phyloP scores from a whole-genome alignment of 2,888 invertebrate species.

The Mycalesis mineus region DNA sequence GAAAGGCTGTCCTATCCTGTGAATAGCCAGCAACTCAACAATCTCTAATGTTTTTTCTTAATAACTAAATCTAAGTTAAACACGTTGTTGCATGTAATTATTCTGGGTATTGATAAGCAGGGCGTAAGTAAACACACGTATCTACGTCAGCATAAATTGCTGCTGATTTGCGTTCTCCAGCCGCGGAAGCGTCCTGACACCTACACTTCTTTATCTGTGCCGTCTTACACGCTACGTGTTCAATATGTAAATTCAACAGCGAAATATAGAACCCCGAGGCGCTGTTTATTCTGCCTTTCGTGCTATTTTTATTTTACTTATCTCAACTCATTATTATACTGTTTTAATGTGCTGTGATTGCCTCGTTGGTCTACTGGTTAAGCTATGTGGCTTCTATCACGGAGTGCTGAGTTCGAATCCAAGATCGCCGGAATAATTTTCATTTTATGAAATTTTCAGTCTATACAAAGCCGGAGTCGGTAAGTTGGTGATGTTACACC shows the following conservation, averaged over 20 bases:
- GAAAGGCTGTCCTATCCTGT: too few species aligned
- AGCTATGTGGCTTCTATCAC: too few species aligned
- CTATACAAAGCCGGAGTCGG: too few species aligned
- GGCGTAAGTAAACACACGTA: constrained; percentile 16
- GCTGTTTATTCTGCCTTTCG: constrained; percentile 7
- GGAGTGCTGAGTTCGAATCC: too few species aligned
- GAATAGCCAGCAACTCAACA: too few species aligned
- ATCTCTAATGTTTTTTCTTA: too few species aligned
- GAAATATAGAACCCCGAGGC: constrained; percentile 7
- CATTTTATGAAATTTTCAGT: too few species aligned
- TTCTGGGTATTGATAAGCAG: constrained; percentile 6
- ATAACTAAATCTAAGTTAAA: too few species aligned
- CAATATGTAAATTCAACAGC: constrained; percentile 8
- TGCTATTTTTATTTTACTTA: constrained; percentile 8
- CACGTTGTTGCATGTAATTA: too few species aligned
- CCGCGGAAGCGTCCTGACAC: constrained; percentile 14
- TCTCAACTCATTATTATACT: constrained; percentile 11
- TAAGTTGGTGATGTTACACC: too few species aligned
- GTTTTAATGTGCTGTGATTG: constrained; percentile 5
- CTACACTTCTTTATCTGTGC: neutral
- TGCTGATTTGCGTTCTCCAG: constrained; percentile 23
- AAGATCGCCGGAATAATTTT: too few species aligned
- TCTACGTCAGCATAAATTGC: constrained; percentile 21
- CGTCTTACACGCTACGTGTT: constrained; percentile 10
- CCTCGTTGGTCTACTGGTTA: too few species aligned